phyloP scores from a whole-genome alignment of 2,797 vertebrate species.

The Phalloptychus januarius region DNA sequence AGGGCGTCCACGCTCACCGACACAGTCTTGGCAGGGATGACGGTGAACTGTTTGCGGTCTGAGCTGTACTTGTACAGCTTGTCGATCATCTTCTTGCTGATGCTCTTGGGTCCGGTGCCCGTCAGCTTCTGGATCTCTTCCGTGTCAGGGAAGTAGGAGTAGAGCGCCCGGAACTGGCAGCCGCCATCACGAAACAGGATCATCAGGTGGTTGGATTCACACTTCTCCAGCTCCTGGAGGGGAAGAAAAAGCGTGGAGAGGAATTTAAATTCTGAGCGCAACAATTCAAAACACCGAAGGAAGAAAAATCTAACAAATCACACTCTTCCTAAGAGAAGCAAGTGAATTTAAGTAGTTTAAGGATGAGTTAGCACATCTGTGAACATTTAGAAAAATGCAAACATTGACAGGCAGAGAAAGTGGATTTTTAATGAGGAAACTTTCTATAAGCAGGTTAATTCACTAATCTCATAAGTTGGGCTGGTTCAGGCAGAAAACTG shows the following conservation, averaged over 20 bases:
- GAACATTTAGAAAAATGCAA: not conserved
- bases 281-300: not conserved
- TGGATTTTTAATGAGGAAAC: not conserved
- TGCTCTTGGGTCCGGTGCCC: conserved; percentile 93
- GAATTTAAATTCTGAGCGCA: not conserved
- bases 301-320: not conserved
- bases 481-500: conserved; percentile 34
- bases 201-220: conserved; percentile 97
- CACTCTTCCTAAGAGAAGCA: no score
- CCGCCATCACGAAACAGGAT: conserved; percentile 96
- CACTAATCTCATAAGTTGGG: not conserved
- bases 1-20: conserved; percentile 96
- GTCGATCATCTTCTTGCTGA: conserved; percentile 98
- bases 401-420: not conserved
- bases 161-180: conserved; percentile 96
- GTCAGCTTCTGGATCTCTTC: conserved; percentile 95
- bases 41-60: conserved; percentile 94
- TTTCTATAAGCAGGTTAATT: not conserved
- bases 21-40: conserved; percentile 97
- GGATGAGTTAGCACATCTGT: not conserved
- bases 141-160: conserved; percentile 92
- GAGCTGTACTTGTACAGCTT: conserved; percentile 98
- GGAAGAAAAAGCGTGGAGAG: not conserved
- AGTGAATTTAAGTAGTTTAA: not conserved
- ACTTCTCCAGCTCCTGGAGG: conserved; percentile 92